phyloP scores from a whole-genome alignment of 2,113 vertebrate species.

The Pygoscelis adeliae region DNA sequence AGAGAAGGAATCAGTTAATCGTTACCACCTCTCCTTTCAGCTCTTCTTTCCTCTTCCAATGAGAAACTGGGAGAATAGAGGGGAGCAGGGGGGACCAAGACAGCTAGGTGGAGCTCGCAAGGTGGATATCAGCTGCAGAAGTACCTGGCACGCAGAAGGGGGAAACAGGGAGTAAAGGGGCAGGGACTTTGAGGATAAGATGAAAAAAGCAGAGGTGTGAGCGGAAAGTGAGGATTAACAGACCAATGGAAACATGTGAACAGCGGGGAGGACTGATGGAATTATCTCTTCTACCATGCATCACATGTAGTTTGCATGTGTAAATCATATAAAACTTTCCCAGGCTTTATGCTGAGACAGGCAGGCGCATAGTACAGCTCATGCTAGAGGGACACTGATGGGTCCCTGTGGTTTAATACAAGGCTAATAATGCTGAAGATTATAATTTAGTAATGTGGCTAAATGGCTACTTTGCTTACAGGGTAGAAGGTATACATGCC shows the following conservation, averaged over 20 bases:
- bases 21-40: background rate
- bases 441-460: background rate
- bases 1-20: background rate
- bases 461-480: background rate
- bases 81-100: background rate
- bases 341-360: background rate
- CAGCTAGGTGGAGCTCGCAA: background rate
- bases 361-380: background rate
- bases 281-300: background rate
- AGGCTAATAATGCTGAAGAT: background rate
- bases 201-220: background rate
- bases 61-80: background rate
- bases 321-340: background rate
- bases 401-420: background rate
- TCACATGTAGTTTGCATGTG: background rate
- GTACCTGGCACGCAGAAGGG: accelerated
- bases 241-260: background rate
- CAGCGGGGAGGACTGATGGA: background rate
- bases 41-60: background rate
- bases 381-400: background rate
- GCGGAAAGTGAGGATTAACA: background rate
- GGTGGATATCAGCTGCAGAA: background rate
- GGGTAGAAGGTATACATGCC: background rate
- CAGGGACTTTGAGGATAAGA: background rate
- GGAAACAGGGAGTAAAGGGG: background rate